Evolutionary conservation across 2,888 invertebrate species (phyloP), one percentile per base, ranked within the genome.

Genomic region (Minunthozetes semirufus): DNA sequence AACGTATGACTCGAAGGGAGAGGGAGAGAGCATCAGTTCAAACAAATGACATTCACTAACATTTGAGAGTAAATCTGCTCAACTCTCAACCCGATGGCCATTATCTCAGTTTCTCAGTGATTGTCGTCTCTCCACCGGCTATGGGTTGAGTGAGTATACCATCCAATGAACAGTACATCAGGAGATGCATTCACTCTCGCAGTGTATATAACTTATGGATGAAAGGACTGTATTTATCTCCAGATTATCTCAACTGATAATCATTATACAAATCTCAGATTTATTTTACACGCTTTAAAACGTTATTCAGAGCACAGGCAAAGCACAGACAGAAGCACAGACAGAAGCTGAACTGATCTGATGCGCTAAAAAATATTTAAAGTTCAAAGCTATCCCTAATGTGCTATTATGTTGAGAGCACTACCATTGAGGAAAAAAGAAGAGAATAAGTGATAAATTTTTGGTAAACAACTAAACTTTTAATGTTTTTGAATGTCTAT

Each of bases 81-180:
- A 68, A 42, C 22, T 68, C 68, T 68, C 63, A 68, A 68, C 68
- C 68, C 68, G 68, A 68, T 68, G 68, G 38, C 68, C 68, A 68
- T 68, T 68, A 68, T 68, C 68, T 68, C 68, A 38, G 68, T 68
- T 68, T 68, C 68, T 68, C 68, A 68, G 68, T 68, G 68, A 68
- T 68, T 68, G 68, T 68, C 68, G 42, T 68, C 68, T 68, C 42
- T n/a, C 6, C 38, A 66, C 66, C 68, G 68, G 46, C 42, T 4
- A 8, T 42, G 42, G 42, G 42, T 13, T 42, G 9, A 42, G 13
- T 68, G n/a, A 38, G 46, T 56, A 56, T 8, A 17, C 68, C 68
- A 33, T 33, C 17, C 1, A 68, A 9, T 19, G 63, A 63, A 33
- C 63, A 27, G 22, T 22, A 42, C 38, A 66, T 66, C 17, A 33